Evolutionary conservation across 1,140 invertebrate species (phyloP).

Genomic region (Lordiphosa stackelbergi): DNA sequence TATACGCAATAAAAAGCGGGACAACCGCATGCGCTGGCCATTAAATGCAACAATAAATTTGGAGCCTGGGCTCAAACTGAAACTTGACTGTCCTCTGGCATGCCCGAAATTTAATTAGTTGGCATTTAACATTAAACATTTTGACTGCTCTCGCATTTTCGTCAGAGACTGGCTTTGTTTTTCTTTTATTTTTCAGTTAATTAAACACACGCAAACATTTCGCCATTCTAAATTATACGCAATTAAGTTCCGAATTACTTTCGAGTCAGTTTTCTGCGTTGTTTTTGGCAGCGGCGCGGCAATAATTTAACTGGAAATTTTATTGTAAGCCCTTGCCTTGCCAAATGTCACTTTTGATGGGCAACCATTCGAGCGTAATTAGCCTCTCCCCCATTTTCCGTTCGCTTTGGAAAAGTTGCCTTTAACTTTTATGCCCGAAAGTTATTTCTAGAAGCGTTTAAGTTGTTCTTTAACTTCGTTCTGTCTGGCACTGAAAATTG

Average conservation of each 20-base stretch:
- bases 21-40: slow-evolving; percentile 57
- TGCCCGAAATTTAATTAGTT: slow-evolving; percentile 72
- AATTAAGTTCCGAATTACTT: slow-evolving; percentile 73
- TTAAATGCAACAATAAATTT: slow-evolving; percentile 73
- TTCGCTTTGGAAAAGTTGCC: slow-evolving; percentile 1
- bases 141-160: slow-evolving; percentile 25
- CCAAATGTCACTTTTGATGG: slow-evolving; percentile 70
- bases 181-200: slow-evolving; percentile 70
- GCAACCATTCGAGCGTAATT: slow-evolving; percentile 34
- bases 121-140: slow-evolving; percentile 72
- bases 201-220: slow-evolving; percentile 72
- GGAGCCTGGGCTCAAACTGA: slow-evolving; percentile 8
- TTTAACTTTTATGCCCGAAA: slow-evolving; percentile 37
- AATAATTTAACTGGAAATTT: slow-evolving; percentile 71
- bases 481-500: slow-evolving; percentile 42
- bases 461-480: slow-evolving; percentile 55
- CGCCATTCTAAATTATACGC: slow-evolving; percentile 70
- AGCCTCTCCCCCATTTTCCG: background rate
- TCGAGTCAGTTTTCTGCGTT: slow-evolving; percentile 49
- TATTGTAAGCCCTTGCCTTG: slow-evolving; percentile 59
- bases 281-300: slow-evolving; percentile 48
- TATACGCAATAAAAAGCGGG: slow-evolving; percentile 62
- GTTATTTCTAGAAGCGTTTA: slow-evolving; percentile 35
- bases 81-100: slow-evolving; percentile 42
- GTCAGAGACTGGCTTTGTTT: slow-evolving; percentile 29